phyloP scores from a whole-genome alignment of 2,797 vertebrate species.

The Pangasius mekongensis region DNA sequence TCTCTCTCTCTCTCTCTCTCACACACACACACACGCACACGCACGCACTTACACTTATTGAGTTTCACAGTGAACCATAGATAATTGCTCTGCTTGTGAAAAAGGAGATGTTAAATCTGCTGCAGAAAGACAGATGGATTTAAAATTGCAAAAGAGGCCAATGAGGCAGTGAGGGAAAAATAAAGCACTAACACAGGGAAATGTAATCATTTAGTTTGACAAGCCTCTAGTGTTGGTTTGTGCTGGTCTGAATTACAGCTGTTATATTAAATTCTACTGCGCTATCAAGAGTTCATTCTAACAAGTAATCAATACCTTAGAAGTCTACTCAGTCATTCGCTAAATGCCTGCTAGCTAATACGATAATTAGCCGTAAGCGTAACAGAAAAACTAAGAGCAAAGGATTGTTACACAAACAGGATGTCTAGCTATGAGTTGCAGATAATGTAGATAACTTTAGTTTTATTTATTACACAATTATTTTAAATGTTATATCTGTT shows the following conservation, averaged over 20 bases:
- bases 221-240: too few species aligned
- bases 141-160: background rate
- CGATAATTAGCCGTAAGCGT: background rate
- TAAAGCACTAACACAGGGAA: background rate
- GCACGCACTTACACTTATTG: background rate
- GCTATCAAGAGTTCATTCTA: background rate
- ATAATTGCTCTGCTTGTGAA: constrained; percentile 47
- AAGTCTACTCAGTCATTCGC: background rate
- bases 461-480: too few species aligned
- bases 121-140: background rate
- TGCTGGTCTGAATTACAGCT: background rate
- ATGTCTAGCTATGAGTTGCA: background rate
- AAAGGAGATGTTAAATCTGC: constrained; percentile 22
- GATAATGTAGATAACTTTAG: too few species aligned
- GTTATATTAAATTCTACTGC: background rate
- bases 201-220: background rate
- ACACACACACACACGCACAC: background rate
- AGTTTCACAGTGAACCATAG: background rate
- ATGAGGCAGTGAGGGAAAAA: background rate
- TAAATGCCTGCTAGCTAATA: background rate
- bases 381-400: background rate
- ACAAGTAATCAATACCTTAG: background rate
- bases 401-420: background rate
- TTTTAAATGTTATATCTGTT: too few species aligned
- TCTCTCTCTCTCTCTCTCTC: too few species aligned